phyloP scores from a whole-genome alignment of 2,888 invertebrate species.

The Aphodius sticticus region DNA sequence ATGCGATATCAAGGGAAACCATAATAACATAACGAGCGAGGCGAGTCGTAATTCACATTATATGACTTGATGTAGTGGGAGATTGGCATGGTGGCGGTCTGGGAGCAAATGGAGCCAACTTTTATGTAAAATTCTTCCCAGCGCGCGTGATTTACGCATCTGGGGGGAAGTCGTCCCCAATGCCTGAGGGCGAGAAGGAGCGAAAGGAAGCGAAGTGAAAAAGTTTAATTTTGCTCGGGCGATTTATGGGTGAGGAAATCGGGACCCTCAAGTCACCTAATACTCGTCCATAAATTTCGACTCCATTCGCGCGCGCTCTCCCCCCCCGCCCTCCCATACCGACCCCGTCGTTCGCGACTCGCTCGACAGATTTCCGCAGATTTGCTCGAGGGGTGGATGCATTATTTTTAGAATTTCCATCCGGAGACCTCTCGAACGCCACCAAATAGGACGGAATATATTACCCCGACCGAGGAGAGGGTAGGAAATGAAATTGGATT shows the following conservation, averaged over 20 bases:
- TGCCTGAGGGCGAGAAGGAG: conserved; percentile 29
- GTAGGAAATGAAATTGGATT: conserved; percentile 47
- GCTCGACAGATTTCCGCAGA: conserved; percentile 40
- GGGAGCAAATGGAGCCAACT: conserved; percentile 41
- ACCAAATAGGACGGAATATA: conserved; percentile 51
- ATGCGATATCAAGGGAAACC: neutral
- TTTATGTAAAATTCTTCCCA: conserved; percentile 42
- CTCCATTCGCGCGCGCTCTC: conserved; percentile 35
- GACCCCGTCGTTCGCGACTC: conserved; percentile 43
- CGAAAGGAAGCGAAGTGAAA: conserved; percentile 49
- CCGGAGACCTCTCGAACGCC: conserved; percentile 45
- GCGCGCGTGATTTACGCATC: conserved; percentile 50
- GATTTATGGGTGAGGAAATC: conserved; percentile 53
- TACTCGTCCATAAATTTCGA: conserved; percentile 50
- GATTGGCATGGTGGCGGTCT: neutral
- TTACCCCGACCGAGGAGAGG: conserved; percentile 39
- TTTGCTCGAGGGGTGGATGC: conserved; percentile 43
- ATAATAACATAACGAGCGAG: neutral
- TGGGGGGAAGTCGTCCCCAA: conserved; percentile 37
- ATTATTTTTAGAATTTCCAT: conserved; percentile 51
- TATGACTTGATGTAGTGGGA: neutral
- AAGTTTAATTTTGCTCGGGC: conserved; percentile 52
- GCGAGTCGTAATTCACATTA: neutral
- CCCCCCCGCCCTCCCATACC: neutral
- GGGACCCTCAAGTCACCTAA: conserved; percentile 51